phyloP scores from a whole-genome alignment of 1,140 invertebrate genomes.

The Pteromalus puparum region DNA sequence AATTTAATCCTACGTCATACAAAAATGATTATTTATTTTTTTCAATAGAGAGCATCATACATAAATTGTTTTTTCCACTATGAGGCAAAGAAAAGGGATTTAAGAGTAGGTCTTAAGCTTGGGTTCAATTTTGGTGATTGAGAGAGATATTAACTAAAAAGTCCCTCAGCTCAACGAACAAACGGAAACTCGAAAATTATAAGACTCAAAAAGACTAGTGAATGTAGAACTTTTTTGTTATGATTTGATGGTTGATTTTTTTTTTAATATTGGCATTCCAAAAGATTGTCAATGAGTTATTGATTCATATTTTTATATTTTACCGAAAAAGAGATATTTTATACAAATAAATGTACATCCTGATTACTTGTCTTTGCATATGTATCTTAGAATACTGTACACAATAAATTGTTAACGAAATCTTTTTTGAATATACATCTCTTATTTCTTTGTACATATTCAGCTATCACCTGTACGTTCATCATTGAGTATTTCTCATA shows the following conservation, averaged over 20 bases:
- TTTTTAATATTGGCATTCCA: constrained; percentile 19
- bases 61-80: too few species aligned
- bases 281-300: constrained; percentile 19
- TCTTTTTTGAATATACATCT: constrained; percentile 29
- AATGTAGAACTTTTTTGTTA: constrained; percentile 6
- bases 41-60: too few species aligned
- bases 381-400: constrained; percentile 42
- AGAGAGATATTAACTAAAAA: constrained; percentile 14
- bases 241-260: neutral
- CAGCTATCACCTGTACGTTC: constrained; percentile 15
- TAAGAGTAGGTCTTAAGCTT: neutral
- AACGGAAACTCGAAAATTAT: constrained; percentile 1
- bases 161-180: neutral
- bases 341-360: constrained; percentile 40
- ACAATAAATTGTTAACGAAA: constrained; percentile 47
- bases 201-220: constrained; percentile 9
- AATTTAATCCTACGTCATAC: too few species aligned
- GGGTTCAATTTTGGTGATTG: neutral
- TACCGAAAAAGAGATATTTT: constrained; percentile 44
- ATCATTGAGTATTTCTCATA: constrained; percentile 45
- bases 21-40: too few species aligned
- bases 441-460: constrained; percentile 49
- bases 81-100: too few species aligned
- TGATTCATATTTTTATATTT: constrained; percentile 51
- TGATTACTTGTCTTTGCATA: constrained; percentile 34